A percentile compares a stretch with the other conserved stretches of the same genome.
phyloP scores from a whole-genome alignment of 2,888 invertebrate species.

The Morinoia aosen region DNA sequence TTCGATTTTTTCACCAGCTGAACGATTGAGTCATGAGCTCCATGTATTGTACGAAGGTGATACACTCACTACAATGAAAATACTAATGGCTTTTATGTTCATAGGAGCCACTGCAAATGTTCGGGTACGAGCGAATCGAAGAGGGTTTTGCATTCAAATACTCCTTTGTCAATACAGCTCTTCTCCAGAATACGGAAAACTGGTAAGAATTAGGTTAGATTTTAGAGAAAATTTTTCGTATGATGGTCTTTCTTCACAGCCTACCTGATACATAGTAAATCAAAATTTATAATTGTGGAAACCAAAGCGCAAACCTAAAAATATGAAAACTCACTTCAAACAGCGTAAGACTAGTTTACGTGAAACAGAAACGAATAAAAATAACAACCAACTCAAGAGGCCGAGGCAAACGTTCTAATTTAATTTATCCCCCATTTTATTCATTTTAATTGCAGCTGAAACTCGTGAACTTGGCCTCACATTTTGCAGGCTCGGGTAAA shows the following conservation, averaged over 20 bases:
- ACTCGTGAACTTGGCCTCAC: background rate
- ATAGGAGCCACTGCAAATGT: no score
- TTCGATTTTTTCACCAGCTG: no score
- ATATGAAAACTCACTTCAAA: background rate
- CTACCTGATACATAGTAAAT: background rate
- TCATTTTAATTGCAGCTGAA: background rate
- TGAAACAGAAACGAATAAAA: background rate
- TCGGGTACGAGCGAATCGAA: no score
- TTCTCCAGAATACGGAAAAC: background rate
- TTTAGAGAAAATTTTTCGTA: background rate
- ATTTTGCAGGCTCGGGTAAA: background rate
- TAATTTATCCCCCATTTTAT: background rate
- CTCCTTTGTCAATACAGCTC: no score
- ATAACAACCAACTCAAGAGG: background rate
- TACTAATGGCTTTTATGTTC: no score
- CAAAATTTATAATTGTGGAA: background rate
- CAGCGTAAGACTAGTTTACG: background rate
- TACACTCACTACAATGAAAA: no score
- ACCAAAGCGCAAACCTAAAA: background rate
- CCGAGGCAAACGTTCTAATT: background rate
- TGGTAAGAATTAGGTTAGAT: background rate
- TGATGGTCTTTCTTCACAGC: background rate
- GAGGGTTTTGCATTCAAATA: no score
- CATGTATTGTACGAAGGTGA: no score
- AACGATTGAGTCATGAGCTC: no score